phyloP scores from a whole-genome alignment of 2,113 vertebrate species.

The Puntigrus tetrazona region DNA sequence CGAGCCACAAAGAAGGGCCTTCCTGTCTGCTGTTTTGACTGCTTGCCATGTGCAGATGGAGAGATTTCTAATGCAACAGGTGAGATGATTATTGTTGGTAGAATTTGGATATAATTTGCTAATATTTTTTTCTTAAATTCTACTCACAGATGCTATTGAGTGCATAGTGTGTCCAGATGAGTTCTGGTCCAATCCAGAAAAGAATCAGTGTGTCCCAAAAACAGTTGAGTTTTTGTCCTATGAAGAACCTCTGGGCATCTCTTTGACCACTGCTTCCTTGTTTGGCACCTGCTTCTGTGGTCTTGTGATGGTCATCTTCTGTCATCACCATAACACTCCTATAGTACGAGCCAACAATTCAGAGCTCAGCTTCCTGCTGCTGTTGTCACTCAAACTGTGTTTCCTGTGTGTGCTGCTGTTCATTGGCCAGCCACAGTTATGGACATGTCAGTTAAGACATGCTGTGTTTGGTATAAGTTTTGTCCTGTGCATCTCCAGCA shows the following conservation, averaged over 20 bases:
- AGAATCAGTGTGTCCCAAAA: constrained; percentile 51
- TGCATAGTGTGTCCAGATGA: constrained; percentile 69
- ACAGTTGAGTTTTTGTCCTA: constrained; percentile 18
- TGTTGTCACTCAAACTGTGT: too few species aligned
- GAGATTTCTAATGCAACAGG: constrained; percentile 70
- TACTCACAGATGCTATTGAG: constrained; percentile 63
- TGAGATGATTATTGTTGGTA: constrained; percentile 35
- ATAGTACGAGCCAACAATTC: constrained; percentile 75
- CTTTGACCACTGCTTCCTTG: constrained; percentile 13
- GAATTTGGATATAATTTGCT: background rate
- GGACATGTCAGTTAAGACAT: too few species aligned
- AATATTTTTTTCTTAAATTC: background rate
- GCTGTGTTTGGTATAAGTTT: too few species aligned
- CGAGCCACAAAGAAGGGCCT: constrained; percentile 71
- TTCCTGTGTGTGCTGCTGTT: too few species aligned
- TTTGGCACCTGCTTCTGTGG: constrained; percentile 34
- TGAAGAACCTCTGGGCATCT: constrained; percentile 24
- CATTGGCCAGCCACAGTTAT: too few species aligned
- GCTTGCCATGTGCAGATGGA: constrained; percentile 77
- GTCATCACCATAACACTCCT: constrained; percentile 66
- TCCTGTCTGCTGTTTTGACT: constrained; percentile 77
- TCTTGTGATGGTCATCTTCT: constrained; percentile 58
- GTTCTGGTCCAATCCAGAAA: constrained; percentile 71
- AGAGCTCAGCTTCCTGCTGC: constrained; percentile 70
- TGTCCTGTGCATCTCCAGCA: too few species aligned